Evolutionary conservation across 2,888 invertebrate species (phyloP), one percentile per base, ranked within the genome.

Genomic region (Plemyria rubiginata): DNA sequence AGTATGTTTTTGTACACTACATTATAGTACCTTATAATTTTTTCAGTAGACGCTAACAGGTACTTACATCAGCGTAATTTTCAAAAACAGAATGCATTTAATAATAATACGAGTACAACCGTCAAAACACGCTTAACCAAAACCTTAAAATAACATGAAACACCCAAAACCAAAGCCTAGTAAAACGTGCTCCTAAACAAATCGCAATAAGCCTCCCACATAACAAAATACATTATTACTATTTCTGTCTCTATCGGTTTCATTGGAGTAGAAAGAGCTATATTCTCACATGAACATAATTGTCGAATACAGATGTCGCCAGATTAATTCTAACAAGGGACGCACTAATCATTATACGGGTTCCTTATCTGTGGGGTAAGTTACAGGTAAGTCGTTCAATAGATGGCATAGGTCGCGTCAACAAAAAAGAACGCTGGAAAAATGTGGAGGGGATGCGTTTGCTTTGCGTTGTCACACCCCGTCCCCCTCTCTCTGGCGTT

Each of bases 311-410:
- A 90, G 88, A 89, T 90, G 89, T 89, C 86, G 86, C 83, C 84
- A 88, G 90, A 90, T 90, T 90, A 90, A 90, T 88, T 87, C 85
- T 87, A 90, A 88, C 88, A 85, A 90, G 90, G 90, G 90, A 86
- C 82, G 78, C 80, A 86, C 85, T 86, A 32, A 85, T 86, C 83
- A 84, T 85, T 87, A 87, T 85, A 81, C 82, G 82, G 82, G 78
- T 80, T 76, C 73, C 48, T 49, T n/a, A 68, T 57, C 56, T 61
- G 40, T 70, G 77, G 77, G 65, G 0, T 62, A 82, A 71, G 70
- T 70, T 12, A 72, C 0, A 61, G 62, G n/a, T n/a, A n/a, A n/a
- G n/a, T n/a, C n/a, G n/a, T n/a, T n/a, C n/a, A n/a, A n/a, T n/a
- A n/a, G n/a, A n/a, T n/a, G n/a, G n/a, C n/a, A n/a, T n/a, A n/a